Evolutionary conservation across 2,113 vertebrate species (phyloP).

Genomic region (Micronisus gabar): DNA sequence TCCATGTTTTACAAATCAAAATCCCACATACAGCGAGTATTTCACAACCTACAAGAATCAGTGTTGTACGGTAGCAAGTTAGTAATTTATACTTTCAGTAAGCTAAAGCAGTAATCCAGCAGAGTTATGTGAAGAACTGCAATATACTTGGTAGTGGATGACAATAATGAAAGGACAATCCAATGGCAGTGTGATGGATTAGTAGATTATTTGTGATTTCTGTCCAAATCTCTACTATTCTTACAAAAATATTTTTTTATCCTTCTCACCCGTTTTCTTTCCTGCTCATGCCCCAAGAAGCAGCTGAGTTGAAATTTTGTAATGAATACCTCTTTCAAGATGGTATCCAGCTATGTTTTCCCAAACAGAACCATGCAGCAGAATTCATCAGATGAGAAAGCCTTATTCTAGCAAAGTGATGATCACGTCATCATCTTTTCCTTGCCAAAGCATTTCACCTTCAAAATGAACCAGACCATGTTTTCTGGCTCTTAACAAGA

Average conservation of each 20-base stretch:
- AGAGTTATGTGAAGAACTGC: neutral
- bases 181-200: rapidly evolving
- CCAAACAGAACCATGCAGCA: neutral
- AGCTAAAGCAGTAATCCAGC: neutral
- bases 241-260: neutral
- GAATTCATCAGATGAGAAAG: neutral
- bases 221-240: neutral
- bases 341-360: neutral
- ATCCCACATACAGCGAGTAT: rapidly evolving
- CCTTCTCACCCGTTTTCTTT: neutral
- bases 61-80: neutral
- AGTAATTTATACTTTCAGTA: neutral
- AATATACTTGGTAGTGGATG: neutral
- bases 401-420: conserved; percentile 79
- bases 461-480: conserved; percentile 85
- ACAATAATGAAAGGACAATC: neutral
- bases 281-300: neutral
- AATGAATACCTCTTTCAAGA: neutral
- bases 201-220: neutral
- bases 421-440: conserved; percentile 81
- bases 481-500: conserved; percentile 85
- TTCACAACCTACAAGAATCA: neutral
- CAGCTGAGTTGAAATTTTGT: neutral
- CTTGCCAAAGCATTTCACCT: conserved; percentile 94
- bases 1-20: neutral